A percentile compares a stretch with the other conserved stretches of the same genome.
phyloP scores from a whole-genome alignment of 1,140 invertebrate species.

The Drosophila equinoxialis region DNA sequence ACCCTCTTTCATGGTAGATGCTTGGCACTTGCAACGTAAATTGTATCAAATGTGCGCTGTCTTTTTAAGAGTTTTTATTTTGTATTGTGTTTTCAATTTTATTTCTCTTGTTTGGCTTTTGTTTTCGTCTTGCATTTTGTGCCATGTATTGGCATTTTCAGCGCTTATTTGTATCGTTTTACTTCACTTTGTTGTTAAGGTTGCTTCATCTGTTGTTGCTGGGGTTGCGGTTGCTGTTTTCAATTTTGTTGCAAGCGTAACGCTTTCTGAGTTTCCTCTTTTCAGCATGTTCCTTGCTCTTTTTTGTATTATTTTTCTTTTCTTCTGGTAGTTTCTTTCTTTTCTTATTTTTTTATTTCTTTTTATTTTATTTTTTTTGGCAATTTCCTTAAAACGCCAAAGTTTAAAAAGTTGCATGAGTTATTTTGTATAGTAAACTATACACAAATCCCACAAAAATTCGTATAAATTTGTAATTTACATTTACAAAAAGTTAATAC shows the following conservation, averaged over 20 bases:
- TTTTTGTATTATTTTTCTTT: conserved; percentile 16
- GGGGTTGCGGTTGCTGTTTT: conserved; percentile 65
- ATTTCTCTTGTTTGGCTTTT: conserved; percentile 36
- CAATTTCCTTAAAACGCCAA: conserved; percentile 75
- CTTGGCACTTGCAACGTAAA: conserved; percentile 61
- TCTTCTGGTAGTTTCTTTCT: conserved; percentile 11
- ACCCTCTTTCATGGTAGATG: background rate
- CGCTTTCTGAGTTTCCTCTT: conserved; percentile 43
- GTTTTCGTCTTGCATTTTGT: conserved; percentile 51
- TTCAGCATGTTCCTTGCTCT: conserved; percentile 36
- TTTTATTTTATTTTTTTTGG: conserved; percentile 50
- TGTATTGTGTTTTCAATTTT: conserved; percentile 45
- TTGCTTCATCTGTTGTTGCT: conserved; percentile 42
- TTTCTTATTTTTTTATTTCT: conserved; percentile 31
- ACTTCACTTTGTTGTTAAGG: conserved; percentile 72
- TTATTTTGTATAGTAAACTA: conserved; percentile 44
- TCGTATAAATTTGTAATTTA: conserved; percentile 21
- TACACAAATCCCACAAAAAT: conserved; percentile 50
- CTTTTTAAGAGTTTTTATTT: conserved; percentile 70
- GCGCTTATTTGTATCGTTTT: conserved; percentile 79
- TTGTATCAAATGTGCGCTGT: conserved; percentile 63
- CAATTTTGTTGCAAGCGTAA: conserved; percentile 62
- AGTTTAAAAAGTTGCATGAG: conserved; percentile 69
- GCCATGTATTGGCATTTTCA: conserved; percentile 78
- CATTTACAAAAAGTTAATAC: background rate